Percentiles rank a stretch among this genome's conserved stretches.
Conservation (phyloP, 2,113 vertebrate genomes). For the Rhinoderma darwinii region DNA sequence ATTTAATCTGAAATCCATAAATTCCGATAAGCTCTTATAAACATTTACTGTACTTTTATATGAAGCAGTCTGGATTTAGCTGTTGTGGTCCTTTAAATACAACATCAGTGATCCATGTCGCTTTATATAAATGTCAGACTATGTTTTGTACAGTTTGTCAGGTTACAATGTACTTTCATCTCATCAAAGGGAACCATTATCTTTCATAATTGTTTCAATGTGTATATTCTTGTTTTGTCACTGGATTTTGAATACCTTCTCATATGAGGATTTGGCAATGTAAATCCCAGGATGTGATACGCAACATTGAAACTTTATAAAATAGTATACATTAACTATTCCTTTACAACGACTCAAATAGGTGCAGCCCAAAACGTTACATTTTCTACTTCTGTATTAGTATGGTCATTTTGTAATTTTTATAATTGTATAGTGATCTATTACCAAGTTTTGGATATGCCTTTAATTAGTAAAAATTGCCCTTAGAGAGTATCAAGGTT, state of each 20-base stretch:
- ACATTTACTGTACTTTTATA: constrained; percentile 5
- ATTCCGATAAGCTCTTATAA: background rate
- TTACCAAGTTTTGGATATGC: background rate
- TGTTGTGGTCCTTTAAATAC: background rate
- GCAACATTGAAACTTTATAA: background rate
- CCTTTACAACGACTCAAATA: background rate
- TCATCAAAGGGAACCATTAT: constrained; percentile 33
- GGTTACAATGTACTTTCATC: constrained; percentile 40
- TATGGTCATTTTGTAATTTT: background rate
- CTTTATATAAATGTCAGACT: constrained; percentile 40
- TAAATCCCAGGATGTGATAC: constrained; percentile 1
- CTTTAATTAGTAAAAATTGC: too few species aligned
- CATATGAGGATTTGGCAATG: constrained; percentile 16
- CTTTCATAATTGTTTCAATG: constrained; percentile 36
- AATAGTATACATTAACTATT: background rate
- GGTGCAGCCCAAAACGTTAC: background rate
- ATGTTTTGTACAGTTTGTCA: constrained; percentile 32
- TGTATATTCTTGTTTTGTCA: constrained; percentile 37
- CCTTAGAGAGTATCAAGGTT: too few species aligned
- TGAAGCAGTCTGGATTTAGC: background rate
- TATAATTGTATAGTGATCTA: background rate
- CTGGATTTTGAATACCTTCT: constrained; percentile 7
- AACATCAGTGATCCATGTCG: background rate
- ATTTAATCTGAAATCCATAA: background rate
- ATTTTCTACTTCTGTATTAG: background rate